These are phyloP conservation scores for Cheilosia vernalis DNA, from an alignment of 2,888 invertebrate species.

Conservation along the genomic window DNA sequence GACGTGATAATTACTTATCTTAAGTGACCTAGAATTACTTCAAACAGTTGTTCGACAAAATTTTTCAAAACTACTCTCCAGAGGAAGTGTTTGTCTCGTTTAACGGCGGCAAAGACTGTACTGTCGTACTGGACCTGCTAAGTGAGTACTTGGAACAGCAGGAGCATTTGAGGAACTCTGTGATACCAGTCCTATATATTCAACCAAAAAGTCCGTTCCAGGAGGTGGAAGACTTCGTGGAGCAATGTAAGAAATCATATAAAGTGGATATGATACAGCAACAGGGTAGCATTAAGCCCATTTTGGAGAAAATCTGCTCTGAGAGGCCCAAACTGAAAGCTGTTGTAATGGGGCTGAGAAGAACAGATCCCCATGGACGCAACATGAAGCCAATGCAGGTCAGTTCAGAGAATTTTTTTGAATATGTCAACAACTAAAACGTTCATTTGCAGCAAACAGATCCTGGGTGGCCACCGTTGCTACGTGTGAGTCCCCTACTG, in stretches of 20 bases:
- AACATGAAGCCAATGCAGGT: constrained; percentile 89
- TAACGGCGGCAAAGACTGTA: constrained; percentile 99
- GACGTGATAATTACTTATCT: constrained; percentile 12
- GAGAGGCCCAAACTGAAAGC: constrained; percentile 88
- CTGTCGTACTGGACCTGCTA: constrained; percentile 91
- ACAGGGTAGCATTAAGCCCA: constrained; percentile 88
- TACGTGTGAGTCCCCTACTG: constrained; percentile 95
- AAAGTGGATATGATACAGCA: constrained; percentile 88
- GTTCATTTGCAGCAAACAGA: constrained; percentile 89
- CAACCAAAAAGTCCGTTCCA: constrained; percentile 91
- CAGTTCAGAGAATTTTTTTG: constrained; percentile 50
- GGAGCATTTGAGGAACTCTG: constrained; percentile 80
- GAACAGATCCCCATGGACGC: constrained; percentile 92
- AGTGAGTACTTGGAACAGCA: constrained; percentile 79
- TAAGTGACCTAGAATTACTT: constrained; percentile 9
- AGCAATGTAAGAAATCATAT: constrained; percentile 88
- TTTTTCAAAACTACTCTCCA: constrained; percentile 86
- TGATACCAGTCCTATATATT: constrained; percentile 89
- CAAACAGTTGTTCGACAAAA: constrained; percentile 86
- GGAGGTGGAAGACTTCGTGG: constrained; percentile 94
- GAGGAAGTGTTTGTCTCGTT: constrained; percentile 95
- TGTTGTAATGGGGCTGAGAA: constrained; percentile 95
- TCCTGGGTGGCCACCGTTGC: constrained; percentile 93
- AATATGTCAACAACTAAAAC: constrained; percentile 62
- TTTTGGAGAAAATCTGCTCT: constrained; percentile 87